Percentiles rank a stretch among this genome's conserved stretches.
These are phyloP conservation scores for Psephotus haematonotus DNA, from an alignment of 2,113 vertebrate genomes.

Conservation along the genomic window DNA sequence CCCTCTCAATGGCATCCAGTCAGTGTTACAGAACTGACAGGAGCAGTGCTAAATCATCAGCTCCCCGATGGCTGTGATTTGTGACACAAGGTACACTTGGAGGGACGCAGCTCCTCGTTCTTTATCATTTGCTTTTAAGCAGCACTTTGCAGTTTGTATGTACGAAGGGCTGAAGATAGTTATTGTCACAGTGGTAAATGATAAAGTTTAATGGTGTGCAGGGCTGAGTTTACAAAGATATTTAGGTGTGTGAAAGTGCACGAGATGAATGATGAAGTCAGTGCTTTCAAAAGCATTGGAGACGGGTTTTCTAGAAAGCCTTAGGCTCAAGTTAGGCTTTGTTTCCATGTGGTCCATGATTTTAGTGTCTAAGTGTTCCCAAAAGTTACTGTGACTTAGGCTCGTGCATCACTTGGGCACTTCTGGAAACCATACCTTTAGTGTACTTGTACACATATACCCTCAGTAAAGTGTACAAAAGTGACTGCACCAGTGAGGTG, in stretches of 20 bases:
- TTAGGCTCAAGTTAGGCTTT: not conserved
- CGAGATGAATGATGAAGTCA: not conserved
- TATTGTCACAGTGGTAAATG: constrained; percentile 8
- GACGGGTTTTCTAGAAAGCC: not conserved
- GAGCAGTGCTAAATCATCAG: not conserved
- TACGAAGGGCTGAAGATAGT: not conserved
- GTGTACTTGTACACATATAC: not conserved
- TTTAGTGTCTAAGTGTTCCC: constrained; percentile 15
- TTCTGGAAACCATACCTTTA: not conserved
- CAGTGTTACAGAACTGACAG: not conserved
- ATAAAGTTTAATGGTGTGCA: not conserved
- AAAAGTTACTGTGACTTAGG: not conserved
- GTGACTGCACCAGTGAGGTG: not conserved
- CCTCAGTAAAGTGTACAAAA: not conserved
- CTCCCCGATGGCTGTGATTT: not conserved
- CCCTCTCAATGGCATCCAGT: not conserved
- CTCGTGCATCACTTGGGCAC: not conserved
- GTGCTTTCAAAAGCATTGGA: not conserved
- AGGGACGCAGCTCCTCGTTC: not conserved
- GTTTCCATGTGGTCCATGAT: constrained; percentile 7
- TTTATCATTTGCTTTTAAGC: not conserved
- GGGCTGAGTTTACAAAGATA: not conserved
- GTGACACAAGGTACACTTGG: not conserved
- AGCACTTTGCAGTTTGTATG: not conserved
- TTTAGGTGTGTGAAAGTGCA: not conserved